Evolutionary conservation across 2,888 invertebrate species (phyloP), one percentile per base, ranked within the genome.

Genomic region (Thymelicus acteon): DNA sequence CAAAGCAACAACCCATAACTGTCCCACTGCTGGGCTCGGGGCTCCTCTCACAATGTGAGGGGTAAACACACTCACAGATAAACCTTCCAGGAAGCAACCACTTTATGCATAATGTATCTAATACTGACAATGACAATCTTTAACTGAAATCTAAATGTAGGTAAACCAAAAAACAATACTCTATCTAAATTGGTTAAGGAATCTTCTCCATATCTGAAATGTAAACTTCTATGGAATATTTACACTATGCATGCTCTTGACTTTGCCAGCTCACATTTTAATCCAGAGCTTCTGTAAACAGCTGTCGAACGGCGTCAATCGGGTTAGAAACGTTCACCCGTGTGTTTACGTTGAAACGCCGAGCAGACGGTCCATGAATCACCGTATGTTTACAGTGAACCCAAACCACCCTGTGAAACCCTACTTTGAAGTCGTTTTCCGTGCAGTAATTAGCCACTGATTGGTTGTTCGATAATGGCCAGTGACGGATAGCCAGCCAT

Each of bases 291-390:
- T 82, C 80, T 77, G 79, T 89, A 89, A 89, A 90, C 88, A 89
- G 72, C 84, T 82, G 85, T 86, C 86, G 82, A 84, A 79, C 75
- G 77, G 79, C 84, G 83, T 87, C 89, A 85, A 86, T 90, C 84
- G 85, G 75, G 76, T 73, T 79, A 64, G 75, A 67, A 75, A 69
- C 77, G 75, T 75, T 78, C 78, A 75, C 80, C 73, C 80, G 76
- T 73, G 76, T 85, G 84, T 88, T 88, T 87, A 87, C 82, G 76
- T 80, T 77, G 62, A 60, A 47, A 71, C 77, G 77, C 82, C 78
- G 79, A 77, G 78, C 80, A 78, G 80, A 77, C 77, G 78, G 78
- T 74, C 73, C 72, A 76, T 87, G 87, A 88, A 79, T 88, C 87
- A 87, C 77, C 75, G 71, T 72, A 52, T 81, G 79, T 82, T 82